These are phyloP conservation scores for Pteronotus mesoamericanus DNA, from an alignment of 2,797 vertebrate genomes.

Conservation along the genomic window DNA sequence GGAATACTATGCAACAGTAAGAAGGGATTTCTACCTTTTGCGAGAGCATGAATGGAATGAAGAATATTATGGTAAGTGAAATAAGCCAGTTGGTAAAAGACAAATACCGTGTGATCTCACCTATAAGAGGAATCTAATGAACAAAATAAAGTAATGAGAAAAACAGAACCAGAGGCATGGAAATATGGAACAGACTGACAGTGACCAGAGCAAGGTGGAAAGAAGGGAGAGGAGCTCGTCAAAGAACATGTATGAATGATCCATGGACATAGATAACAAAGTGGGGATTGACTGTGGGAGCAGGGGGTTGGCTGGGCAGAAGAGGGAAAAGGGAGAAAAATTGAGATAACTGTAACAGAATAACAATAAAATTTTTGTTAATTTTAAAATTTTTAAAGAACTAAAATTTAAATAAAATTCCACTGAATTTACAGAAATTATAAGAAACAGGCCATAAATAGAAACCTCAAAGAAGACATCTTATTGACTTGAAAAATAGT, in stretches of 20 bases:
- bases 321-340: not conserved
- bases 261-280: no score
- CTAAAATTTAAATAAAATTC: constrained; percentile 40
- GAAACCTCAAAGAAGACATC: constrained; percentile 79
- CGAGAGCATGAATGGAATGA: not conserved
- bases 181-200: not conserved
- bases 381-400: no score
- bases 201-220: not conserved
- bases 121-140: not conserved
- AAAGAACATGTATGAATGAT: not conserved
- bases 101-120: not conserved
- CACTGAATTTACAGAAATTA: constrained; percentile 71
- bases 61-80: not conserved
- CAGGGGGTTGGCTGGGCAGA: not conserved
- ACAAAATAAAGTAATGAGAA: not conserved
- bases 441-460: constrained; percentile 74
- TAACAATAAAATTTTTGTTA: not conserved
- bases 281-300: not conserved
- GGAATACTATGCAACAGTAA: not conserved
- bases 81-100: not conserved
- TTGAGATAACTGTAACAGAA: not conserved
- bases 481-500: constrained; percentile 85
- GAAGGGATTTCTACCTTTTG: not conserved
- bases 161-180: not conserved
- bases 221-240: not conserved